phyloP scores from a whole-genome alignment of 2,888 invertebrate species.

The Meliscaeva auricollis region DNA sequence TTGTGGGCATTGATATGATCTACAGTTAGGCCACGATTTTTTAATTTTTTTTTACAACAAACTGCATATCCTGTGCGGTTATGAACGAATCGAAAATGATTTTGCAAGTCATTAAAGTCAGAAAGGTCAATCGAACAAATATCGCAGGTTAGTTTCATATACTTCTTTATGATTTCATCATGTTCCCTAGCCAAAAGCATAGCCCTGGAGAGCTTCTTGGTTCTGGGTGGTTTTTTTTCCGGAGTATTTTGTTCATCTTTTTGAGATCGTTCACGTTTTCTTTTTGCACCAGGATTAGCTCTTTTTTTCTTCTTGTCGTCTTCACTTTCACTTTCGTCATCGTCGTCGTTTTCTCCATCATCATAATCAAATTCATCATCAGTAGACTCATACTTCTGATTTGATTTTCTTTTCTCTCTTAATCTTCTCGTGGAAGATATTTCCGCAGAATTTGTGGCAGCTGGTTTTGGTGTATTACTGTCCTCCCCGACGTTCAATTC shows the following conservation, averaged over 20 bases:
- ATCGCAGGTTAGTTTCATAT: slow-evolving; percentile 77
- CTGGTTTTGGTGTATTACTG: background rate
- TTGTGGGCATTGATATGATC: slow-evolving; percentile 77
- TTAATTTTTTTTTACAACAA: slow-evolving; percentile 77
- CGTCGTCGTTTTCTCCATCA: background rate
- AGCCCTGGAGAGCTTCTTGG: slow-evolving; percentile 44
- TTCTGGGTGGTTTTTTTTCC: slow-evolving; percentile 15
- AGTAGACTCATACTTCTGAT: background rate
- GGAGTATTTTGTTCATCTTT: slow-evolving; percentile 46
- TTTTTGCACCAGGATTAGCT: slow-evolving; percentile 25
- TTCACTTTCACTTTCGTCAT: background rate
- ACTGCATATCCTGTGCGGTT: slow-evolving; percentile 76
- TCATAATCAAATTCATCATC: background rate
- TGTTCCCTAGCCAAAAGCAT: slow-evolving; percentile 66
- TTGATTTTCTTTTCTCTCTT: slow-evolving; percentile 8
- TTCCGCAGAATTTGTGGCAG: background rate
- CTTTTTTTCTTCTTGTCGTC: background rate
- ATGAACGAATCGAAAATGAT: slow-evolving; percentile 76
- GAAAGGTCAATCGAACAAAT: slow-evolving; percentile 66
- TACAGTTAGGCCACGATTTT: slow-evolving; percentile 74
- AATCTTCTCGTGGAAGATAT: background rate
- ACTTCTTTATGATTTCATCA: slow-evolving; percentile 75
- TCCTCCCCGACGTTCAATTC: background rate
- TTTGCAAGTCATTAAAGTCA: slow-evolving; percentile 75
- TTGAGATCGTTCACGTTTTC: slow-evolving; percentile 36